Percentiles rank a stretch among this genome's conserved stretches.
These are phyloP conservation scores for Irena cyanogastra DNA, from an alignment of 2,113 vertebrate species.

Conservation along the genomic window DNA sequence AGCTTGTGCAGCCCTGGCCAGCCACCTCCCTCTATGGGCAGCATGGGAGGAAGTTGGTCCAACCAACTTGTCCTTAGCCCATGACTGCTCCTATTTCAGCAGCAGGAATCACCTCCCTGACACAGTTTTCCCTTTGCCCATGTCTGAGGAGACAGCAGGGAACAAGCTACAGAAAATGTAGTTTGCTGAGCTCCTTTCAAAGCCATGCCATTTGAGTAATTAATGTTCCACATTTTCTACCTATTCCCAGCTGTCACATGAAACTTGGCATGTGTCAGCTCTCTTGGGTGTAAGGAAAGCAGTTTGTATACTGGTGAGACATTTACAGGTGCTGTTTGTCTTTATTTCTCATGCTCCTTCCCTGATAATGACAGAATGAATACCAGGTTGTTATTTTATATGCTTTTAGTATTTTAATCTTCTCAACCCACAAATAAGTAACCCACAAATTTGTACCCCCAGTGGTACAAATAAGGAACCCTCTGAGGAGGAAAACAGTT, in stretches of 20 bases:
- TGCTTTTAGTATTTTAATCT: background rate
- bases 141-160: background rate
- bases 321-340: background rate
- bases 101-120: background rate
- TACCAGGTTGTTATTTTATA: background rate
- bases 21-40: background rate
- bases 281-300: background rate
- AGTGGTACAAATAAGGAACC: background rate
- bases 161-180: background rate
- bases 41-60: background rate
- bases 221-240: background rate
- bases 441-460: too few species aligned
- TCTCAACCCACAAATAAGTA: background rate
- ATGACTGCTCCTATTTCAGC: background rate
- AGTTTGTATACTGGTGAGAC: background rate
- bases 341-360: background rate
- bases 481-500: background rate
- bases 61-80: rapidly evolving
- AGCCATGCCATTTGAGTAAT: background rate
- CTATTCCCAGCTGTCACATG: background rate
- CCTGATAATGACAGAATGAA: background rate
- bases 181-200: background rate
- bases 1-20: background rate
- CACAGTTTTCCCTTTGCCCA: background rate
- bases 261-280: background rate